These are phyloP conservation scores for Unio delphinus DNA, from an alignment of 2,888 invertebrate species.

Conservation along the genomic window DNA sequence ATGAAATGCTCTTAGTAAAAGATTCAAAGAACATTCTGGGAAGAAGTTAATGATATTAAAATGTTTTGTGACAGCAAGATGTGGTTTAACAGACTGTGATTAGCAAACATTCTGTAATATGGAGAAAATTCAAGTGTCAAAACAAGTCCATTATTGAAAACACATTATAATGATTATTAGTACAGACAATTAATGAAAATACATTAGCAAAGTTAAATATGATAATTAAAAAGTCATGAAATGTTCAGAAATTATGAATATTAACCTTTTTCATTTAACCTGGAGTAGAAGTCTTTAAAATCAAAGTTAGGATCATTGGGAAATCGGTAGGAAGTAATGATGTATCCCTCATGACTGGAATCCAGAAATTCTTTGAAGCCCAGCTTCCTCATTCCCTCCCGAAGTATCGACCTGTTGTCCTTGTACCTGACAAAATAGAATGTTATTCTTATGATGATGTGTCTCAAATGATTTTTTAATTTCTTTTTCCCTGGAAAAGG, in stretches of 20 bases:
- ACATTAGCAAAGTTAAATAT: background rate
- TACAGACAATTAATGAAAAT: no score
- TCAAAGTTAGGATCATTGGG: constrained; percentile 71
- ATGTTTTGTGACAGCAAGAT: no score
- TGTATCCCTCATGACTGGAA: constrained; percentile 66
- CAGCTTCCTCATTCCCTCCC: constrained; percentile 70
- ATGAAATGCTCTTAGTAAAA: no score
- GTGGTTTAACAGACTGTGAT: no score
- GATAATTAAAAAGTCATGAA: background rate
- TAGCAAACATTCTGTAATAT: no score
- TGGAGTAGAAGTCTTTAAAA: constrained; percentile 71
- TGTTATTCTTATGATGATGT: background rate
- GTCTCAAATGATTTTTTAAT: no score
- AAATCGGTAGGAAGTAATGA: constrained; percentile 72
- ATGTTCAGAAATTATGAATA: background rate
- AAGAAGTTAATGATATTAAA: no score
- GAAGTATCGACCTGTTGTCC: constrained; percentile 68
- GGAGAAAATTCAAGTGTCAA: no score
- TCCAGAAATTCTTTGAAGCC: constrained; percentile 71
- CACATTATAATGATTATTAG: background rate
- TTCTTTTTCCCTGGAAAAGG: no score
- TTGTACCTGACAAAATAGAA: constrained; percentile 61
- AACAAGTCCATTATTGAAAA: no score
- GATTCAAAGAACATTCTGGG: no score
- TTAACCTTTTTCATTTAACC: constrained; percentile 70